Base-by-base conservation (phyloP, 2,113 vertebrate genomes). In the Girardinichthys multiradiatus region DNA sequence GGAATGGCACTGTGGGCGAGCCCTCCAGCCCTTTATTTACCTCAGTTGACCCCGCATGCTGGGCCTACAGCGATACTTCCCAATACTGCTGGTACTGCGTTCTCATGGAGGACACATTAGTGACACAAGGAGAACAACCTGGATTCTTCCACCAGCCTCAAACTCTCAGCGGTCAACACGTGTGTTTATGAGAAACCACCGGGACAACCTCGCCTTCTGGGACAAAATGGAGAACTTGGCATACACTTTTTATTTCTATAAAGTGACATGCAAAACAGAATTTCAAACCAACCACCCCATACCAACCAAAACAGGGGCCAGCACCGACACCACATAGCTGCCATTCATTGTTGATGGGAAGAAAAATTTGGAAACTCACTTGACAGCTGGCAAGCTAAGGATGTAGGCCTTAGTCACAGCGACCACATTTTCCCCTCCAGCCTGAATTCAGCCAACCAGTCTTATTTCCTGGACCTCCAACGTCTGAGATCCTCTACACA, bases 301-400 rank as follows among this genome's bases (percentile, higher is more conserved):
- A n/a, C n/a, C n/a, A n/a, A n/a, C n/a, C n/a, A n/a, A n/a, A n/a
- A 17, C 39, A 21, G 29, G n/a, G 27, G 28, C 42, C 57, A 24
- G 24, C 24, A 27, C 68, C 57, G 6, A 31, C 37, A 39, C 76
- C 73, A 51, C 33, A 35, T 30, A 62, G 77, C 70, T 87, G 79
- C 72, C 28, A 57, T 77, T 85, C 77, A 81, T 66, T 83, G 83
- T 82, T 80, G 78, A 88, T 72, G 57, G 66, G 72, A 81, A 85
- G 77, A 83, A 86, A 80, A 86, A 80, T 86, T 84, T 83, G 78
- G 84, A 78, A 89, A 91, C 83, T 80, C 87, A 69, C 33, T 87
- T 84, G 85, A 80, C 76, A 82, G 79, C 85, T 88, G 85, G 89
- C 89, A 89, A 75, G 30, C 68, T 27, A 54, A 27, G 11, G 61